Percentiles rank a stretch among this genome's conserved stretches.
These are phyloP conservation scores for Catotricha subobsoleta DNA, from an alignment of 2,888 invertebrate genomes.

Conservation along the genomic window DNA sequence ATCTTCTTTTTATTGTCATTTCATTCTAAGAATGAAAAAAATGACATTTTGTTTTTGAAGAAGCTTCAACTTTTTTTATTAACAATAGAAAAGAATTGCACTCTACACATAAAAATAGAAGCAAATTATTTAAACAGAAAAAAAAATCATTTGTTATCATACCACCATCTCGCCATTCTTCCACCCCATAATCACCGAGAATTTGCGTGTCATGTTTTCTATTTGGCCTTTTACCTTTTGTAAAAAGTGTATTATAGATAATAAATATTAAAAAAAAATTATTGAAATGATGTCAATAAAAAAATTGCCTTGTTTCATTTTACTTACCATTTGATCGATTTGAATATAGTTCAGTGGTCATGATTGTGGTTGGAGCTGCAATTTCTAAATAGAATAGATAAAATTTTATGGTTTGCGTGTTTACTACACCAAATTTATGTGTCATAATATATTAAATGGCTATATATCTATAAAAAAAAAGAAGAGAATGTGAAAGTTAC, in stretches of 20 bases:
- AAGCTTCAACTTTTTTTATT: too few relatives aligned
- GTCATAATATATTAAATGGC: neutral
- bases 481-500: constrained; percentile 35
- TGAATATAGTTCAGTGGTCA: constrained; percentile 3
- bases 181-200: constrained; percentile 49
- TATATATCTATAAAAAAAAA: neutral
- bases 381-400: constrained; percentile 43
- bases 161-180: constrained; percentile 57
- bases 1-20: too few relatives aligned
- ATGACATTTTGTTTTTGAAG: too few relatives aligned
- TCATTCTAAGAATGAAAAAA: too few relatives aligned
- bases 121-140: neutral
- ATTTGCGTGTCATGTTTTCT: constrained; percentile 39
- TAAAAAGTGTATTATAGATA: too few relatives aligned
- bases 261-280: too few relatives aligned
- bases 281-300: too few relatives aligned
- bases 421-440: too few relatives aligned
- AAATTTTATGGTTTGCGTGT: too few relatives aligned
- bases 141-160: constrained; percentile 17
- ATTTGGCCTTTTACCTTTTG: constrained; percentile 28
- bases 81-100: too few relatives aligned
- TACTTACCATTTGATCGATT: constrained; percentile 1
- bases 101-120: neutral
- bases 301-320: too few relatives aligned
- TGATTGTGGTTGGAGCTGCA: constrained; percentile 57